phyloP scores from a whole-genome alignment of 2,113 vertebrate genomes.

The Heterochromis multidens region DNA sequence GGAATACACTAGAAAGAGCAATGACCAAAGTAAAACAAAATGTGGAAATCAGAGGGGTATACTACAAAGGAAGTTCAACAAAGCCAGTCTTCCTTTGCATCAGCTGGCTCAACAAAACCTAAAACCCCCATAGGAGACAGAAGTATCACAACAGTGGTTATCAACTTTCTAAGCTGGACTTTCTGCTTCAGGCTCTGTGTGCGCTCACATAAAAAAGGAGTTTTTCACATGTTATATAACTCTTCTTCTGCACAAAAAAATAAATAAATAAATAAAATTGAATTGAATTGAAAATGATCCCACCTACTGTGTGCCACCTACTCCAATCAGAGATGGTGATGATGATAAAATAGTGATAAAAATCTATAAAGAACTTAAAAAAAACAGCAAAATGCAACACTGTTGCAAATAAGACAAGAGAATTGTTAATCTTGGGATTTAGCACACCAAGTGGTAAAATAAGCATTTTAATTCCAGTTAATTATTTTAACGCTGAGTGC shows the following conservation, averaged over 20 bases:
- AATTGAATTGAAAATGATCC: background rate
- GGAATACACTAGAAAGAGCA: background rate
- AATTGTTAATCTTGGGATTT: background rate
- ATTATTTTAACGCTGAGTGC: too few relatives aligned
- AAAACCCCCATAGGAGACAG: accelerated
- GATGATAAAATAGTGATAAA: background rate
- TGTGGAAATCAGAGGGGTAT: background rate
- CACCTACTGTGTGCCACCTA: background rate
- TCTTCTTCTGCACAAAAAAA: background rate
- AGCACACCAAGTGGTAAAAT: background rate
- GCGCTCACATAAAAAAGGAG: too few relatives aligned
- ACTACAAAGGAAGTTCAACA: background rate
- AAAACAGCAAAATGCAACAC: too few relatives aligned
- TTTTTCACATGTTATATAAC: too few relatives aligned
- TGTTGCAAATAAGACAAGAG: too few relatives aligned
- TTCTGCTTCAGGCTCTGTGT: background rate
- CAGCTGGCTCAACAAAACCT: accelerated
- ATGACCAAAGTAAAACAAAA: background rate
- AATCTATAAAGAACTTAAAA: background rate
- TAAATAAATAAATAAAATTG: background rate
- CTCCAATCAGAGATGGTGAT: background rate
- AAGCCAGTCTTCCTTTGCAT: background rate
- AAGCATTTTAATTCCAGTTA: too few relatives aligned
- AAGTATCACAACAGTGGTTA: background rate
- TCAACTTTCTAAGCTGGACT: background rate